Evolutionary conservation across 1,140 invertebrate species (phyloP), one percentile per base, ranked within the genome.

Genomic region (Formica selysi): DNA sequence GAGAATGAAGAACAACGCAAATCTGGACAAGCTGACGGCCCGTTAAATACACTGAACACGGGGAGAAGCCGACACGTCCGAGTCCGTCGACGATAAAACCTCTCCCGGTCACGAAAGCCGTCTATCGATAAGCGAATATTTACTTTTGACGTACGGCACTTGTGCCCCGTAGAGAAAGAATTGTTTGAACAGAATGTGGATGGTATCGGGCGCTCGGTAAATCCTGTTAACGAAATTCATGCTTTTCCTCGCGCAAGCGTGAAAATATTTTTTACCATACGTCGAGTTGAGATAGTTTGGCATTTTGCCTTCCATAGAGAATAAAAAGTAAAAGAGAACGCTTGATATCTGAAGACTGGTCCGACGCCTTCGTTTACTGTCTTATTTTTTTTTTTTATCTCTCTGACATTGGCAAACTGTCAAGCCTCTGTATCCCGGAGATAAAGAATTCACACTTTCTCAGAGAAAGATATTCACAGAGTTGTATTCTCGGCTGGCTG

Each of bases 361-460:
- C 79, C 68, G 79, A 83, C 68, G 68, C 68, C 38, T 83, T 83
- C 79, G 79, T 83, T 83, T 83, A 68, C 68, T 26, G 38, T 8
- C 8, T 29, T 59, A 13, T 22, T 44, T 38, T 19, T 44, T 38
- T 19, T 32, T 61, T 41, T 32, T 81, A 32, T 73, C 54, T 73
- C 67, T 32, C 68, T 83, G 79, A 83, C 79, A 83, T 74, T 83
- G 68, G 79, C 79, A 83, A 83, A 83, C 79, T 83, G 68, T 83
- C 79, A 83, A 83, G 79, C 26, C 79, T 83, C 79, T 74, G 54
- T 68, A 83, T 83, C 79, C 73, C 54, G 38, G 54, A 83, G 79
- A 83, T 83, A 74, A 83, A 83, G 79, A 83, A 83, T 83, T 83
- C 79, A 83, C 79, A 83, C 68, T 83, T 83, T 83, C 79, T 32